Evolutionary conservation across 2,797 vertebrate genomes (phyloP).

Genomic region (Tachyglossus aculeatus): DNA sequence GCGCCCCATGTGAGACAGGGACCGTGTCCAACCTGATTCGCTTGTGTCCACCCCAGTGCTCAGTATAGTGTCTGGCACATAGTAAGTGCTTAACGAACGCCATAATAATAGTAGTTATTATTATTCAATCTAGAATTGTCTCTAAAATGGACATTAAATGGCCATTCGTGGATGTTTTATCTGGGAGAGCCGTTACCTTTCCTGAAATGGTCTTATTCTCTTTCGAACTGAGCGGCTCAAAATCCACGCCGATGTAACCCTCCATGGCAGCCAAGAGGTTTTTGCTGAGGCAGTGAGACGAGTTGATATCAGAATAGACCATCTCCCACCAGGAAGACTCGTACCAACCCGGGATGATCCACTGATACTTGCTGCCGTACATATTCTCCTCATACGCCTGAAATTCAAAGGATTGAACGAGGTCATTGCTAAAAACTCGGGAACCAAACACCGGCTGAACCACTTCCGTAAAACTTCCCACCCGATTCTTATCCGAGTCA

Average conservation of each 20-base stretch:
- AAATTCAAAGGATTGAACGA: slow-evolving; percentile 4
- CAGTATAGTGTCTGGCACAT: no score
- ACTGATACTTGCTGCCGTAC: slow-evolving; percentile 98
- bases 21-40: no score
- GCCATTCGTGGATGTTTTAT: no score
- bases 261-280: slow-evolving; percentile 96
- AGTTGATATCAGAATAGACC: slow-evolving; percentile 79
- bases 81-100: no score
- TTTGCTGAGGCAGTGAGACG: slow-evolving; percentile 90
- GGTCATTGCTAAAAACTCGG: not conserved
- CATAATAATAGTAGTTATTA: no score
- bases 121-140: no score
- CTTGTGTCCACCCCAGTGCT: no score
- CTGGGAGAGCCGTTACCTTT: slow-evolving; percentile 85
- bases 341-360: slow-evolving; percentile 99
- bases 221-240: slow-evolving; percentile 96
- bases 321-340: slow-evolving; percentile 97
- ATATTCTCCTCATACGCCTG: slow-evolving; percentile 95
- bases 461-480: no score
- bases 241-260: slow-evolving; percentile 97
- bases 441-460: no score
- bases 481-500: no score
- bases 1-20: no score
- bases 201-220: slow-evolving; percentile 94
- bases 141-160: no score